Base-by-base conservation (phyloP, 2,888 invertebrate species). In the Amphipyra tragopoginis region DNA sequence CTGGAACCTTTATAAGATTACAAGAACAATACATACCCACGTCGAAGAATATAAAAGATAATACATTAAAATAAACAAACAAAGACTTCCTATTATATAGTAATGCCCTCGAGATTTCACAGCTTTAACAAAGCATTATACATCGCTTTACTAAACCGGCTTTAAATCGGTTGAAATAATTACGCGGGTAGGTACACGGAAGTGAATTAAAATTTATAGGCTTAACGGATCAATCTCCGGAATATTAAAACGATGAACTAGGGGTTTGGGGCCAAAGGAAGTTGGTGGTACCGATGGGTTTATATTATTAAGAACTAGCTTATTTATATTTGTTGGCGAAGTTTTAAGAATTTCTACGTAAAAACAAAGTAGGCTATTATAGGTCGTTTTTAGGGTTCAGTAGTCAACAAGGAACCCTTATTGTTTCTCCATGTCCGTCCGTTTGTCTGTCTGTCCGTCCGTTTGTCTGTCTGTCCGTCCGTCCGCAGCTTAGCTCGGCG, bases 181-280 rank as follows among this genome's bases (percentile, higher is more conserved):
- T 64, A 76, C 63, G 75, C 14, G 61, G 61, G 72, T 53, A 67
- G 58, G 69, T 55, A 63, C 52, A 72, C 67, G 79, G 67, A 72
- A 60, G 55, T 56, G 53, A 82, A 84, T 84, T 81, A 81, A 79
- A 81, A 78, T 77, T 75, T 75, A 77, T 47, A 63, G 65, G 77
- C 68, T 75, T 70, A 80, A 70, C 77, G 81, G 85, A 83, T 87
- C 85, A 87, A 87, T 87, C 86, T 86, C 80, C 79, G 83, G 82
- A 65, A 78, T 85, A 86, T 84, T 84, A 82, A 81, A 79, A 74
- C 75, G 77, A 75, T 84, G 83, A 79, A 70, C 72, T 67, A 70
- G 68, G 56, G 53, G 50, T 48, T 33, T 40, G 40, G 33, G 36
- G 51, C 14, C 13, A 38, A 14, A 56, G 65, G 72, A 74, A 72